These are phyloP conservation scores for Acleris emargana DNA, from an alignment of 2,888 invertebrate species.

Conservation along the genomic window DNA sequence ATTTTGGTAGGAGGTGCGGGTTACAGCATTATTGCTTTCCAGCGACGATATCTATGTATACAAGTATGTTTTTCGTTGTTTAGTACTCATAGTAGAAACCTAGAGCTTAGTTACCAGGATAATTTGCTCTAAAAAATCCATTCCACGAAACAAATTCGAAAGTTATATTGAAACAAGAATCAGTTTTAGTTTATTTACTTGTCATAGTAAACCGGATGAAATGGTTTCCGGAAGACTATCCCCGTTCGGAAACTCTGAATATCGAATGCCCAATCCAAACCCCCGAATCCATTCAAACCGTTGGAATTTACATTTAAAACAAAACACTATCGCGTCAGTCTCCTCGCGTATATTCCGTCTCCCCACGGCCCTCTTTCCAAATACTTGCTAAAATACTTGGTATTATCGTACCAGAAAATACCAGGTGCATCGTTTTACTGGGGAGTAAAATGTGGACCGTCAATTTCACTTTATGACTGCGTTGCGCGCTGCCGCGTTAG, in stretches of 20 bases:
- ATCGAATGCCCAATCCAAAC: not conserved
- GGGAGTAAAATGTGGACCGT: constrained; percentile 61
- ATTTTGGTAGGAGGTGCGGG: no score
- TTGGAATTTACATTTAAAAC: not conserved
- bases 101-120: no score
- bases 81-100: no score
- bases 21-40: no score
- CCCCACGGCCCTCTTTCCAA: constrained; percentile 15
- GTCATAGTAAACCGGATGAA: not conserved
- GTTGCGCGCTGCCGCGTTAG: constrained; percentile 52
- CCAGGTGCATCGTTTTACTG: constrained; percentile 64
- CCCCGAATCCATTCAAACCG: not conserved
- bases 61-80: no score
- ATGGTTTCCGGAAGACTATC: not conserved
- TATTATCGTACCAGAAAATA: constrained; percentile 37
- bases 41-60: no score
- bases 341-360: not conserved
- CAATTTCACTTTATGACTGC: constrained; percentile 66
- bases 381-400: constrained; percentile 26
- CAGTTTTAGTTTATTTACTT: not conserved
- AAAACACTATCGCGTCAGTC: not conserved
- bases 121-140: no score
- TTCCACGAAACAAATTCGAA: no score
- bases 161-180: no score
- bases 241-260: not conserved